Percentiles rank a stretch among this genome's conserved stretches.
Evolutionary conservation across 2,797 vertebrate genomes (phyloP).

Genomic region (Glossophaga mutica): DNA sequence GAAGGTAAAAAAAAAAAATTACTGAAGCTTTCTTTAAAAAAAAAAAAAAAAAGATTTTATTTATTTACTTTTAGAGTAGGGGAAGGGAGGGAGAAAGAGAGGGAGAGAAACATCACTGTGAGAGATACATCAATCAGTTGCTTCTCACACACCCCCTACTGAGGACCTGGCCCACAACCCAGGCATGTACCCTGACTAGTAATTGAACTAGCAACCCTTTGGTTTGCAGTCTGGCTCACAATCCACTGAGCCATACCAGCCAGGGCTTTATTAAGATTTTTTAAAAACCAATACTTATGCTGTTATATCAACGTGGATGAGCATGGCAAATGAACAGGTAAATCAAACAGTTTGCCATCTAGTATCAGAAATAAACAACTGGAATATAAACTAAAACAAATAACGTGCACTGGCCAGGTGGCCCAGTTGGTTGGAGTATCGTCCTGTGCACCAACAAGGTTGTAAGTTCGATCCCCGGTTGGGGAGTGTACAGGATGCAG

Average conservation of each 20-base stretch:
- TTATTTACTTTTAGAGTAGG: too few relatives aligned
- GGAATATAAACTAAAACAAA: slow-evolving; percentile 17
- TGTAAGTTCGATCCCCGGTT: neutral
- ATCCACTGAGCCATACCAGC: too few relatives aligned
- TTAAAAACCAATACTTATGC: neutral
- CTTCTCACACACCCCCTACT: too few relatives aligned
- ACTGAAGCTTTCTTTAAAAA: neutral
- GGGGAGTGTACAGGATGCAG: neutral
- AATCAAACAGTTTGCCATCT: neutral
- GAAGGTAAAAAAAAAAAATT: neutral
- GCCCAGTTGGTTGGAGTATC: neutral
- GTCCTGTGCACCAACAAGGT: neutral
- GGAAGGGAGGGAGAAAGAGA: too few relatives aligned
- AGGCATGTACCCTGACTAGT: too few relatives aligned
- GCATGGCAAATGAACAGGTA: neutral
- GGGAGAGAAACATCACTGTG: too few relatives aligned
- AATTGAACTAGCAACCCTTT: too few relatives aligned
- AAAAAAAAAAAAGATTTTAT: too few relatives aligned
- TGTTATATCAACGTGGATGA: neutral
- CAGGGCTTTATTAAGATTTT: neutral
- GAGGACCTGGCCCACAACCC: too few relatives aligned
- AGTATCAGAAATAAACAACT: neutral
- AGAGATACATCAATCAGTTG: too few relatives aligned
- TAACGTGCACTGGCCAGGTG: neutral
- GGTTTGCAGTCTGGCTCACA: too few relatives aligned